phyloP scores from a whole-genome alignment of 1,140 invertebrate species.

The Anthonomus grandis region DNA sequence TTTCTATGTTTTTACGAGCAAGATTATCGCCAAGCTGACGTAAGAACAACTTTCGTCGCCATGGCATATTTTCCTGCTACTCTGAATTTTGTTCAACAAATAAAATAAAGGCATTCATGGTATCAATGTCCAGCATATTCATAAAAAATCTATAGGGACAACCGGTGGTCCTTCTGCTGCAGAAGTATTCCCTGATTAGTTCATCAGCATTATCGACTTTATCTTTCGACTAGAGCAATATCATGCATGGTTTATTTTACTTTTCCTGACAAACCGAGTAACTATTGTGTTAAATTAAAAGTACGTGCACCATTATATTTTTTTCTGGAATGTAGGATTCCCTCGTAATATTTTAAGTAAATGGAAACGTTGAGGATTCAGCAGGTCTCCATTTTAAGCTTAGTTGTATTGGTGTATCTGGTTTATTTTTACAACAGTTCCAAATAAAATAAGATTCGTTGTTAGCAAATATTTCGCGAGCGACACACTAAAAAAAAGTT shows the following conservation, averaged over 20 bases:
- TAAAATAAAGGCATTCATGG: conserved; percentile 24
- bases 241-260: too few relatives aligned
- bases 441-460: conserved; percentile 4
- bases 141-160: conserved; percentile 19
- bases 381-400: conserved; percentile 2
- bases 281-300: conserved; percentile 21
- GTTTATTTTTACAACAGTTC: conserved; percentile 12
- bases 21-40: too few relatives aligned
- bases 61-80: too few relatives aligned
- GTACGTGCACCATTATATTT: conserved; percentile 31
- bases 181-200: too few relatives aligned
- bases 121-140: conserved; percentile 25
- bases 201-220: not conserved
- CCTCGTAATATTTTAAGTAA: too few relatives aligned
- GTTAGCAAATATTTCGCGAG: conserved; percentile 7
- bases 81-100: too few relatives aligned
- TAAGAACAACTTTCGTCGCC: too few relatives aligned
- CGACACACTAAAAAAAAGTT: conserved; percentile 12
- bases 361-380: conserved; percentile 30
- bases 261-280: not conserved
- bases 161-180: too few relatives aligned
- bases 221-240: not conserved
- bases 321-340: too few relatives aligned
- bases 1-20: too few relatives aligned
- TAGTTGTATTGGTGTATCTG: conserved; percentile 10